These are phyloP conservation scores for Fabriciana adippe DNA, from an alignment of 2,888 invertebrate genomes.

Conservation along the genomic window DNA sequence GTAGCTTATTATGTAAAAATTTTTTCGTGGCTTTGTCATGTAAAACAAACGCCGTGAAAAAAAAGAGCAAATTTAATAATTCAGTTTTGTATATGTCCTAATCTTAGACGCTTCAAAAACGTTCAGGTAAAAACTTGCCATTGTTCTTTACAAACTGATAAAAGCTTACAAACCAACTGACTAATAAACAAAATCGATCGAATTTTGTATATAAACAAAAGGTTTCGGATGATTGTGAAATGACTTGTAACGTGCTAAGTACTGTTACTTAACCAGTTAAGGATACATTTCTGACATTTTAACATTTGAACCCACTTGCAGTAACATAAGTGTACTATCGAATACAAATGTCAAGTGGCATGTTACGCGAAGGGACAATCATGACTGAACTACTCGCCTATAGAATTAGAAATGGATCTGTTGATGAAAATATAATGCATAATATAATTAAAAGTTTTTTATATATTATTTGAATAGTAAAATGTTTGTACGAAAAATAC, in stretches of 20 bases:
- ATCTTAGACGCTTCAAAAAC: too few relatives aligned
- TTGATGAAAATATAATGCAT: too few relatives aligned
- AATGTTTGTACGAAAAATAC: too few relatives aligned
- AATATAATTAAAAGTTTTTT: too few relatives aligned
- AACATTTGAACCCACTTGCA: conserved; percentile 42
- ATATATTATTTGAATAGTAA: too few relatives aligned
- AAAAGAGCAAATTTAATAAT: too few relatives aligned
- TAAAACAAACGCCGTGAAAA: too few relatives aligned
- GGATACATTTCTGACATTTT: conserved; percentile 40
- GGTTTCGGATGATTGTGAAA: conserved; percentile 48
- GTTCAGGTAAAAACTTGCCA: too few relatives aligned
- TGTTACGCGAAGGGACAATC: background rate
- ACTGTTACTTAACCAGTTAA: conserved; percentile 51
- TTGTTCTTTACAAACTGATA: background rate
- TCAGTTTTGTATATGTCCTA: too few relatives aligned
- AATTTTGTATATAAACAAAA: background rate
- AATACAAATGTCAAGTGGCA: conserved; percentile 22
- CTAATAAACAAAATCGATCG: conserved; percentile 4
- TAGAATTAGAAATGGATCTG: background rate
- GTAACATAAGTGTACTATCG: conserved; percentile 22
- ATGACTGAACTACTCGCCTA: background rate
- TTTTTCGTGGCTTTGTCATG: too few relatives aligned
- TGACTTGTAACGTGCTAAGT: conserved; percentile 52
- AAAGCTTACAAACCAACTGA: background rate
- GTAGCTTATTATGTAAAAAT: too few relatives aligned